Conservation (phyloP, 1,140 invertebrate genomes). For the Hypothenemus hampei region DNA sequence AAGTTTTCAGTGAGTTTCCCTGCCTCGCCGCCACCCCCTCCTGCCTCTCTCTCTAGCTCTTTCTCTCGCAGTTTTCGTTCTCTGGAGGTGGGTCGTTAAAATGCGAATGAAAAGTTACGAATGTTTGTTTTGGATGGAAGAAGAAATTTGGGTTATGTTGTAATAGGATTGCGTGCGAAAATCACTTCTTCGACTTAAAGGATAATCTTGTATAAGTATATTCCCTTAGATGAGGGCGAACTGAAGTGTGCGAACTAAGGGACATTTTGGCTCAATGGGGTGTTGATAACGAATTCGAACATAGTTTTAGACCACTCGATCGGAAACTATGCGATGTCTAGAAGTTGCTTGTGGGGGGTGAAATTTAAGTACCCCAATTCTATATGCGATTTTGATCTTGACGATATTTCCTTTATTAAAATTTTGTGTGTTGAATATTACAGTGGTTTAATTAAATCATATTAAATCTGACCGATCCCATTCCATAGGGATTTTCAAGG, state of each 20-base stretch:
- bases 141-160: too few species aligned
- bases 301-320: slow-evolving; percentile 22
- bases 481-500: slow-evolving; percentile 6
- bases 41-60: too few species aligned
- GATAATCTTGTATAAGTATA: too few species aligned
- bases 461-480: slow-evolving; percentile 12
- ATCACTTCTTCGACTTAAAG: too few species aligned
- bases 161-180: too few species aligned
- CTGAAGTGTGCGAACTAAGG: slow-evolving; percentile 5
- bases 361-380: slow-evolving; percentile 19
- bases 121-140: neutral
- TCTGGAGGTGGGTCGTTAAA: slow-evolving; percentile 24
- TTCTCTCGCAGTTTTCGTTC: too few species aligned
- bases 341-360: slow-evolving; percentile 17
- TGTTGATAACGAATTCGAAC: slow-evolving; percentile 24
- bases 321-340: slow-evolving; percentile 20
- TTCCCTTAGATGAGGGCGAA: slow-evolving; percentile 16
- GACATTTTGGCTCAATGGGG: slow-evolving; percentile 17
- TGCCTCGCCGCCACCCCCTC: too few species aligned
- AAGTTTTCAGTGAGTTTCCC: too few species aligned
- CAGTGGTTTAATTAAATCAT: neutral
- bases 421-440: too few species aligned
- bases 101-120: slow-evolving; percentile 24
- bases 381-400: too few species aligned
- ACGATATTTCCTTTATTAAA: too few species aligned